Percentiles rank a stretch among this genome's conserved stretches.
Evolutionary conservation across 1,140 invertebrate genomes (phyloP).

Genomic region (Bicyclus anynana): DNA sequence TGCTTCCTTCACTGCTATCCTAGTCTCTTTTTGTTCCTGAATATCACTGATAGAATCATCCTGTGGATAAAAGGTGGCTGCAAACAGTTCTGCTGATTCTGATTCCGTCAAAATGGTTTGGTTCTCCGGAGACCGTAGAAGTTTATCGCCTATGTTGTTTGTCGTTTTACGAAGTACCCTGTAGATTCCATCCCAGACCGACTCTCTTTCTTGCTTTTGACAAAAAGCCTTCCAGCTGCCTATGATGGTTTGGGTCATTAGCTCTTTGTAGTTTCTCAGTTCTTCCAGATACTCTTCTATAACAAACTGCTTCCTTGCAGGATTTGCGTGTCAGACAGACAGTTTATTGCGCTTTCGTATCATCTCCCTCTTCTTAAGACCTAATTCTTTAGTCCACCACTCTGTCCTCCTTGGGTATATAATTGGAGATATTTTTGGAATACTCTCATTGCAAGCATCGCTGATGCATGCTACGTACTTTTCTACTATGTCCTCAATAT

Average conservation of each 20-base stretch:
- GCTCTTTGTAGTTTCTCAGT: neutral
- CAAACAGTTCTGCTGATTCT: neutral
- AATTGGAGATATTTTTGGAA: neutral
- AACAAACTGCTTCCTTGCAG: neutral
- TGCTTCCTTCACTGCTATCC: no score
- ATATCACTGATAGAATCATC: neutral
- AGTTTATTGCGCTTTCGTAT: neutral
- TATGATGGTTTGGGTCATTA: neutral
- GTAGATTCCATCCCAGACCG: neutral
- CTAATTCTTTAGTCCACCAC: slow-evolving; percentile 4
- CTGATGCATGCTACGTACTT: neutral
- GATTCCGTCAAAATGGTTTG: neutral
- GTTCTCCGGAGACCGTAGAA: neutral
- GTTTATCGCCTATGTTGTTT: neutral
- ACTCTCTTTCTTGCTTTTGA: neutral
- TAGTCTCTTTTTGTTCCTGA: neutral
- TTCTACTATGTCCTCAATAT: neutral
- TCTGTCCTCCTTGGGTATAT: neutral
- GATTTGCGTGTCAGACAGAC: neutral
- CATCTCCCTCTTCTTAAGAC: neutral
- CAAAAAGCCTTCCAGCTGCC: slow-evolving; percentile 7
- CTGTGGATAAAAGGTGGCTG: slow-evolving; percentile 3
- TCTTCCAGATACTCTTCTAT: neutral
- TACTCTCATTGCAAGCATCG: neutral
- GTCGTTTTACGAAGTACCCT: neutral